Evolutionary conservation across 2,797 vertebrate species (phyloP), one percentile per base, ranked within the genome.

Genomic region (Rachycentron canadum): DNA sequence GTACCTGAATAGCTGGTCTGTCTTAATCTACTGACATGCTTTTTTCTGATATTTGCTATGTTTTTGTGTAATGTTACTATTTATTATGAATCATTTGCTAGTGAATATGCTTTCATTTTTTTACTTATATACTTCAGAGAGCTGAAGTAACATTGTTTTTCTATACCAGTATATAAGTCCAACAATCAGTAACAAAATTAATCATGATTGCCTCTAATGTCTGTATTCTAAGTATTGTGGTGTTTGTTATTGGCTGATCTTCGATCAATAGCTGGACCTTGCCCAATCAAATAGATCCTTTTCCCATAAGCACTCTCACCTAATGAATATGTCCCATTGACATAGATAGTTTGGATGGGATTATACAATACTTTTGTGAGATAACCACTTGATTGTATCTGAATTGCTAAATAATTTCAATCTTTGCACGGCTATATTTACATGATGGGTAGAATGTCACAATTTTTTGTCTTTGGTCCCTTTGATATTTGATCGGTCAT

Each of bases 31-130:
- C 87, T 88, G 82, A 91, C 78, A 84, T 89, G 87, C 82, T 90
- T 89, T 89, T 86, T 91, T 88, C 91, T 93, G 88, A 93, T 89
- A 90, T 82, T 87, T 90, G 73, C 81, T 79, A 74, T 83, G 74
- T 91, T 87, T 84, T 87, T 85, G 87, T 92, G 91, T 90, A 87
- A 79, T 85, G 78, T 89, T 83, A 88, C 90, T 93, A 92, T 94
- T 94, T 95, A 93, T 95, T 95, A 90, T 88, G 30, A 86, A 90
- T 84, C 69, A 83, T 90, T 92, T 88, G 83, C 83, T 91, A 93
- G 90, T 91, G 81, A 90, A 76, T 69, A 85, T 68, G 68, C 82
- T 90, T 87, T 86, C 56, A 40, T 77, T 82, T 86, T 86, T 83
- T 81, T 86, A 84, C 86, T 85, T 84, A 85, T n/a, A n/a, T 69